Evolutionary conservation across 1,140 invertebrate species (phyloP), one percentile per base, ranked within the genome.

Genomic region (Zaprionus nigranus): DNA sequence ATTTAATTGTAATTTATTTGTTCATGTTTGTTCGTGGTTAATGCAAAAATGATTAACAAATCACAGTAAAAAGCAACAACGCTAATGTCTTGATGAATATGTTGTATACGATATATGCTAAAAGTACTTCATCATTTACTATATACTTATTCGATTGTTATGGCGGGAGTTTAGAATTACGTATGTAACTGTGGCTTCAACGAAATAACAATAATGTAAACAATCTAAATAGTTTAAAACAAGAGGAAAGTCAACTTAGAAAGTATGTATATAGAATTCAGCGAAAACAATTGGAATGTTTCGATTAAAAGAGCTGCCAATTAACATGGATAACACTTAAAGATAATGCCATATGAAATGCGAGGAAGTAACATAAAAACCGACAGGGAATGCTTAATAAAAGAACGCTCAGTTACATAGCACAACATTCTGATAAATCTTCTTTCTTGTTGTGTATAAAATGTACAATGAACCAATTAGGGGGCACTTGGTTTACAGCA

Each of bases 21-120:
- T 46, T 78, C 38, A 51, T 56, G 51, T 79, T 67, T 34, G 12
- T 74, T 77, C 69, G 74, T 86, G 79, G 79, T 79, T 75, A 69
- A 81, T 68, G 78, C 84, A 79, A 78, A 86, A 87, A 79, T 75
- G 75, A 84, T 81, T 81, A 87, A 87, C 84, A 87, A 87, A 87
- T 87, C 84, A 87, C 84, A 87, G 84, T 88, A 76, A 88, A 86
- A 87, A 88, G 85, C 84, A 87, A 88, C 81, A 84, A 81, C 78
- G 84, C 78, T 90, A 79, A 78, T 61, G 38, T 67, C 17, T 56
- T 51, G 51, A 40, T 65, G 54, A 66, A 46, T 66, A 34, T 24
- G 54, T 43, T 65, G 36, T 54, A 38, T 43, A n/a, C n/a, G n/a
- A n/a, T n/a, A 67, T 60, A 40, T 30, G 53, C 38, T 28, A 46